phyloP scores from a whole-genome alignment of 2,797 vertebrate genomes.

The Micropoecilia bifurca region DNA sequence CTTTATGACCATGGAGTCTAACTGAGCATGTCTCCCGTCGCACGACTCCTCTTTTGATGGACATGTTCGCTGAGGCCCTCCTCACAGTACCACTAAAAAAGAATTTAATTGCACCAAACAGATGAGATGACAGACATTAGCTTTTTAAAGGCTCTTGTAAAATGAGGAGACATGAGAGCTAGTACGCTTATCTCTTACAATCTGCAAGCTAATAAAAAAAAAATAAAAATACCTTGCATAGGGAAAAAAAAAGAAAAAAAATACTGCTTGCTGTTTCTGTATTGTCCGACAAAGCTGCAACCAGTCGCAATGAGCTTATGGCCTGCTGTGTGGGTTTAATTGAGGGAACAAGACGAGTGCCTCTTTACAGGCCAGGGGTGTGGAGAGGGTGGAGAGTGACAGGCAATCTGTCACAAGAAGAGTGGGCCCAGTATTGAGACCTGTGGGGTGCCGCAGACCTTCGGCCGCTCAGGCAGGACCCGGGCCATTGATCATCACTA shows the following conservation, averaged over 20 bases:
- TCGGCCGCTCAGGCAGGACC: slow-evolving; percentile 63
- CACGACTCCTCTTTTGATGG: slow-evolving; percentile 67
- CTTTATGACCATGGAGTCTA: slow-evolving; percentile 79
- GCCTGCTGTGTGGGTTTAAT: slow-evolving; percentile 71
- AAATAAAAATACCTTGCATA: slow-evolving; percentile 7
- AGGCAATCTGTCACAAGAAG: slow-evolving; percentile 80
- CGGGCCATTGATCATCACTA: slow-evolving; percentile 79
- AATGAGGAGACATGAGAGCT: slow-evolving; percentile 61
- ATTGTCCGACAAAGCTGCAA: slow-evolving; percentile 46
- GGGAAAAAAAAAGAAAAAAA: neutral
- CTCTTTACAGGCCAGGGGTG: slow-evolving; percentile 73
- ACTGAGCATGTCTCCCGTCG: slow-evolving; percentile 77
- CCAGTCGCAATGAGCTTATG: slow-evolving; percentile 46
- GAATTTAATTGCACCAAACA: slow-evolving; percentile 80
- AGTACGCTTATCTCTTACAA: slow-evolving; percentile 55
- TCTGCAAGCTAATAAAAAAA: slow-evolving; percentile 61
- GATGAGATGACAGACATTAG: slow-evolving; percentile 81
- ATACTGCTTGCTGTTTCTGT: slow-evolving; percentile 29
- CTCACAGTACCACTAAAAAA: slow-evolving; percentile 73
- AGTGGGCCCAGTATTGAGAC: slow-evolving; percentile 77
- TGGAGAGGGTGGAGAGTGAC: slow-evolving; percentile 71
- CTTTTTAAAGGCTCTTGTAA: slow-evolving; percentile 76
- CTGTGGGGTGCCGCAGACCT: slow-evolving; percentile 76
- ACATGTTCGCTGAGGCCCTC: slow-evolving; percentile 66
- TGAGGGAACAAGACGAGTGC: slow-evolving; percentile 65